A percentile compares a stretch with the other conserved stretches of the same genome.
Evolutionary conservation across 2,888 invertebrate species (phyloP).

Genomic region (Sturmia bella): DNA sequence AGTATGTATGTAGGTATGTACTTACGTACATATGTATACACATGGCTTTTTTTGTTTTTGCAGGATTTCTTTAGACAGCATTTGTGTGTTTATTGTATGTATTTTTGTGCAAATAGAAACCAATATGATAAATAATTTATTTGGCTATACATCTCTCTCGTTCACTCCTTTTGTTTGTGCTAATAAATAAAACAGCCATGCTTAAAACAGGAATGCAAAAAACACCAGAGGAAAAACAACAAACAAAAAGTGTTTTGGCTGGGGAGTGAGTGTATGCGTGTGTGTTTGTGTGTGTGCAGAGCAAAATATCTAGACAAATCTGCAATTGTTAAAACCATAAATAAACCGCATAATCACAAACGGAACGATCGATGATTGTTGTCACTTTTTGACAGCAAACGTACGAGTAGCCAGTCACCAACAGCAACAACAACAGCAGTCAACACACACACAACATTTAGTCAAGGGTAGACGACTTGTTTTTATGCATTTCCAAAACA

Average conservation of each 20-base stretch:
- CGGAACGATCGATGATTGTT: conserved; percentile 81
- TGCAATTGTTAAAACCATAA: conserved; percentile 80
- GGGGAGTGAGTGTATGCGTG: neutral
- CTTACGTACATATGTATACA: neutral
- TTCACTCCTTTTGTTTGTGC: conserved; percentile 52
- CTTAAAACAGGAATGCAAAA: neutral
- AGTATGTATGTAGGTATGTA: neutral
- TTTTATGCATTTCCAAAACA: conserved; percentile 34
- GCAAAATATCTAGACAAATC: conserved; percentile 78
- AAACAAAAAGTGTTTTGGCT: neutral
- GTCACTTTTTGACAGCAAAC: conserved; percentile 79
- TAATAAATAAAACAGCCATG: conserved; percentile 1
- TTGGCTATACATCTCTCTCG: conserved; percentile 51
- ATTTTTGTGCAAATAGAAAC: conserved; percentile 26
- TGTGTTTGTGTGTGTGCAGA: neutral
- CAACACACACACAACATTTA: conserved; percentile 39
- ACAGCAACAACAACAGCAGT: conserved; percentile 37
- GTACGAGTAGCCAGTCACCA: conserved; percentile 58
- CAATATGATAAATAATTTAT: conserved; percentile 36
- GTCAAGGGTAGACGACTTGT: conserved; percentile 51
- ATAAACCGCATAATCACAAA: conserved; percentile 81
- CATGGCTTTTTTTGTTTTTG: conserved; percentile 11
- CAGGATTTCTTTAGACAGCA: neutral
- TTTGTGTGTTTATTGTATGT: neutral
- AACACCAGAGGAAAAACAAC: neutral